Evolutionary conservation across 1,140 invertebrate species (phyloP).

Genomic region (Bilobella aurantiaca): DNA sequence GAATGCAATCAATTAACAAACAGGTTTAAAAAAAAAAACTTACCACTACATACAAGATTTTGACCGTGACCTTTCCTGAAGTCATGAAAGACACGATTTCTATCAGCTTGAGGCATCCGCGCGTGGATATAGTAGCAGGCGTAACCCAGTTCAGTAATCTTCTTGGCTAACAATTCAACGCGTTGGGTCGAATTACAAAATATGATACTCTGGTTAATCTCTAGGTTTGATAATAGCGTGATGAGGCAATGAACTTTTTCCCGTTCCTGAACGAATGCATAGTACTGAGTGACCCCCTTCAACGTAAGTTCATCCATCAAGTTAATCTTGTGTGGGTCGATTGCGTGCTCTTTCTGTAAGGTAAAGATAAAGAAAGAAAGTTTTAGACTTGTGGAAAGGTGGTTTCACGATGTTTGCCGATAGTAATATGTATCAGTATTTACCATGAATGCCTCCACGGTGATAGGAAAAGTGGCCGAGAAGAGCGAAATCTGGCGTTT

Average conservation of each 20-base stretch:
- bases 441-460: constrained; percentile 97
- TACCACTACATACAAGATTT: constrained; percentile 79
- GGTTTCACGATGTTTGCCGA: too few species aligned
- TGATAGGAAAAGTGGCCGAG: constrained; percentile 97
- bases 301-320: constrained; percentile 99
- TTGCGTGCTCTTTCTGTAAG: constrained; percentile 81
- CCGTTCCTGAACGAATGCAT: constrained; percentile 99
- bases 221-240: constrained; percentile 97
- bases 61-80: constrained; percentile 93
- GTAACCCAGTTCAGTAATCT: constrained; percentile 98
- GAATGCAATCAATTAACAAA: too few species aligned
- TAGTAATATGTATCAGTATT: too few species aligned
- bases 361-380: constrained; percentile 34
- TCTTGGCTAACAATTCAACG: constrained; percentile 96
- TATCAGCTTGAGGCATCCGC: constrained; percentile 95
- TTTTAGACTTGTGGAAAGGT: too few species aligned
- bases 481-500: constrained; percentile 96
- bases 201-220: constrained; percentile 99
- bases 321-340: constrained; percentile 97
- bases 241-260: constrained; percentile 99
- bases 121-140: constrained; percentile 99
- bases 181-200: constrained; percentile 99
- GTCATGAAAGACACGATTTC: constrained; percentile 99
- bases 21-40: constrained; percentile 24
- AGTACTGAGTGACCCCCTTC: constrained; percentile 99